These are phyloP conservation scores for Sepiola atlantica DNA, from an alignment of 2,888 invertebrate genomes.

Conservation along the genomic window DNA sequence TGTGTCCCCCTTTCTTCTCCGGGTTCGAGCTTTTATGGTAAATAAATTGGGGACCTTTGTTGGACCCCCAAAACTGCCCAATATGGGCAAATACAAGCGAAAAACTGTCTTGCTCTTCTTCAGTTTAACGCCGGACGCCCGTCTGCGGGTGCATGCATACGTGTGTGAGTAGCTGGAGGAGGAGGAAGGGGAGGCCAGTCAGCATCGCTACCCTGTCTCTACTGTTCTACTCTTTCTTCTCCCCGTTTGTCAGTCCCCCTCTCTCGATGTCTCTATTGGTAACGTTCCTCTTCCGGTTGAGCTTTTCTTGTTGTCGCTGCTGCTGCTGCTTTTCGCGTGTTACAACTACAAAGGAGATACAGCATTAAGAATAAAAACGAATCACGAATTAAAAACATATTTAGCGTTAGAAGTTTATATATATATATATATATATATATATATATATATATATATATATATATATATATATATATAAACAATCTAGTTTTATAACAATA, in stretches of 20 bases:
- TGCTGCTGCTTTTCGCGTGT: background rate
- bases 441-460: too few relatives aligned
- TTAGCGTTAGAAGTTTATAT: too few relatives aligned
- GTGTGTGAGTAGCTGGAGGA: background rate
- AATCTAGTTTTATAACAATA: too few relatives aligned
- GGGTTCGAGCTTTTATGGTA: background rate
- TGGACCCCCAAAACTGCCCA: background rate
- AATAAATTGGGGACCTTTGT: background rate
- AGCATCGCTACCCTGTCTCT: background rate
- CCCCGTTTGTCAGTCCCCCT: background rate
- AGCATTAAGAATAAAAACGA: background rate
- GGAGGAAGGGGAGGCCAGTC: background rate
- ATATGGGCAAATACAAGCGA: background rate
- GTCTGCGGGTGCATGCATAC: background rate
- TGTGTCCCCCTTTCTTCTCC: background rate
- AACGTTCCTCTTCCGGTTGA: constrained; percentile 9
- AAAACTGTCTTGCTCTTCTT: background rate
- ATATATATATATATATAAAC: too few relatives aligned
- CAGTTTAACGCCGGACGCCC: background rate
- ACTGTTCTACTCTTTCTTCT: background rate
- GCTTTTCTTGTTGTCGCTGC: background rate
- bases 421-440: too few relatives aligned
- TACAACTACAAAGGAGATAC: background rate
- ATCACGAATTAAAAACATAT: background rate
- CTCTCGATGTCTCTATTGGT: background rate